Base-by-base conservation (phyloP, 35 echinoderm and acorn worm species). In the Ophioderma brevispina region DNA sequence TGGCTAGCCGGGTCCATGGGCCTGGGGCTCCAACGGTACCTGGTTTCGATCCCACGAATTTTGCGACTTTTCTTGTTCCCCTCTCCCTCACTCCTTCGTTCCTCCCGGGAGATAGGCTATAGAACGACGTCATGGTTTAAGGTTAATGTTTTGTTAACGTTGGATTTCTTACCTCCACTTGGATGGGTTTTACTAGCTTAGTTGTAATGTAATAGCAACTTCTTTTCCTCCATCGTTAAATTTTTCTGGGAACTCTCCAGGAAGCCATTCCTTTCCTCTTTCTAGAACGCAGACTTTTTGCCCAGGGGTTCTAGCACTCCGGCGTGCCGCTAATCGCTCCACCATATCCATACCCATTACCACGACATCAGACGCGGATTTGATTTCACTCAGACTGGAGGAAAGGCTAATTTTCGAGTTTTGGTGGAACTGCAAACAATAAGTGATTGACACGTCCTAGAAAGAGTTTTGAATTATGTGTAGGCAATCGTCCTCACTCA, bases 201-300 rank as follows among this genome's bases (percentile, higher is more conserved):
- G 59, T 70, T 70, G 59, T 70, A 25, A 70, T 25, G 59, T 70
- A 8, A 70, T 25, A 70, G 59, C 5, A 18, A 70, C 59, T 70
- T 70, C 59, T 70, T 70, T 70, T 70, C 59, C n/a, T 13, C 10
- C 59, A 70, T 70, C 59, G 28, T 13, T 6, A 25, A 70, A 70
- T 25, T 84, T 87, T 31, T 94, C 92, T 15, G 92, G 92, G 40
- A 94, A 94, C 31, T 94, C 92, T 31, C 92, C 92, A 19, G 92
- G 92, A 33, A 89, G 81, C 92, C 92, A 94, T 38, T 94, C 92
- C 43, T 94, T 94, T 5, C 92, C 92, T 64, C 76, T 90, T 42
- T 94, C 92, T 10, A 94, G 82, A 0, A 94, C 78, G 78, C 92
- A 94, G 1, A 94, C 92, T 32, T 43, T 81, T 80, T 94, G 87